Evolutionary conservation across 2,113 vertebrate genomes (phyloP).

Genomic region (Chaetops frenatus): DNA sequence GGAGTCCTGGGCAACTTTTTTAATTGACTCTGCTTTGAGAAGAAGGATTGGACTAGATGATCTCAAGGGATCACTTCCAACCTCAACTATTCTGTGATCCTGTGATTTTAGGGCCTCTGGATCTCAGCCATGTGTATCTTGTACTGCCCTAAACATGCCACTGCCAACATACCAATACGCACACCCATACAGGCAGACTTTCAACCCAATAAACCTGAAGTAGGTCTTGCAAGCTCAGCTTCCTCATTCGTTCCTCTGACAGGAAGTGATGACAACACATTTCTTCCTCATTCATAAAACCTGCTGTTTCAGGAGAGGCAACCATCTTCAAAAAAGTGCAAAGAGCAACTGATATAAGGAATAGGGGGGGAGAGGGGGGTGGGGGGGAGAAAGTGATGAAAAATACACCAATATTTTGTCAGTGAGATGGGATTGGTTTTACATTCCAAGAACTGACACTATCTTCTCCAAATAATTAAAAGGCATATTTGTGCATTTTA

Average conservation of each 20-base stretch:
- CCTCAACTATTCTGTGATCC: not conserved
- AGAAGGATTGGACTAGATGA: not conserved
- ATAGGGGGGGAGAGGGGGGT: rapidly evolving
- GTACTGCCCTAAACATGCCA: not conserved
- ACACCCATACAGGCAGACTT: not conserved
- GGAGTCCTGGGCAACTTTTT: not conserved
- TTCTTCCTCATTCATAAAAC: not conserved
- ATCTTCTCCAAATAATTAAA: not conserved
- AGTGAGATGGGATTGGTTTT: not conserved
- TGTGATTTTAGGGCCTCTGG: not conserved
- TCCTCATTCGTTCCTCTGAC: not conserved
- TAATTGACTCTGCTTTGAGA: not conserved
- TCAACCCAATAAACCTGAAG: not conserved
- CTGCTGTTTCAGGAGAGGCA: not conserved
- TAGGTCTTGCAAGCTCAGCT: not conserved
- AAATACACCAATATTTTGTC: not conserved
- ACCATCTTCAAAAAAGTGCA: not conserved
- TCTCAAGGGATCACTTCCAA: not conserved
- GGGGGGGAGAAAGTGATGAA: not conserved
- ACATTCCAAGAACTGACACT: not conserved
- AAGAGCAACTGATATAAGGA: not conserved
- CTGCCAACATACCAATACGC: not conserved
- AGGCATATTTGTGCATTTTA: not conserved
- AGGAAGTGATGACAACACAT: not conserved
- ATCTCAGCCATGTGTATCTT: not conserved